Evolutionary conservation across 2,113 vertebrate genomes (phyloP).

Genomic region (Mugil cephalus): DNA sequence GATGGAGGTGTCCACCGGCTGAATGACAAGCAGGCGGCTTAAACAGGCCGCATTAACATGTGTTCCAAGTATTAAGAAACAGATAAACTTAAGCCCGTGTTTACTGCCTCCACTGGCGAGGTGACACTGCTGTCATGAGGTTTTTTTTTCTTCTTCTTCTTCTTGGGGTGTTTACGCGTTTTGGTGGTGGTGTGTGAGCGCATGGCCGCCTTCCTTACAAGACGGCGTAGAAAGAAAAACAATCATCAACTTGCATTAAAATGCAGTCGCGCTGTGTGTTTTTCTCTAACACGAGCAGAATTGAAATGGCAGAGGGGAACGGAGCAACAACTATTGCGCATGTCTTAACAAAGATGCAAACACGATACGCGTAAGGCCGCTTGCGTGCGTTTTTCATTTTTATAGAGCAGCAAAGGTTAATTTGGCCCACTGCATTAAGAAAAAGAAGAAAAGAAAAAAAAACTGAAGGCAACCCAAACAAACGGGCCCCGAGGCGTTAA

Average conservation of each 20-base stretch:
- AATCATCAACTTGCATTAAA: neutral
- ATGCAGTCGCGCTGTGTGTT: neutral
- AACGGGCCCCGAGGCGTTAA: conserved; percentile 83
- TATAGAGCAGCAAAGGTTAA: conserved; percentile 85
- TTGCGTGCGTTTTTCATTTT: conserved; percentile 14
- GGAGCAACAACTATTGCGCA: neutral
- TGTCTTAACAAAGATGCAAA: neutral
- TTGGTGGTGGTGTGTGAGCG: neutral
- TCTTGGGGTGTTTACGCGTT: no score
- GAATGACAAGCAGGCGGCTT: conserved; percentile 44
- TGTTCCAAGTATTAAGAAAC: conserved; percentile 48
- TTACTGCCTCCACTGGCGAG: conserved; percentile 29
- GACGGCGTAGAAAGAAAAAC: neutral
- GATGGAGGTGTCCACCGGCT: conserved; percentile 34
- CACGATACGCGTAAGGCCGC: conserved; percentile 8
- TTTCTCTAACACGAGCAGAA: neutral
- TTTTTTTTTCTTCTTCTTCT: neutral
- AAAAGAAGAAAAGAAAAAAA: conserved; percentile 83
- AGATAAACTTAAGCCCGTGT: conserved; percentile 36
- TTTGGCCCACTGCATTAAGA: conserved; percentile 84
- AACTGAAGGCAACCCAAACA: conserved; percentile 84
- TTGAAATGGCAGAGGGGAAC: neutral
- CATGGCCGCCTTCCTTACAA: neutral
- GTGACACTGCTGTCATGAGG: conserved; percentile 7
- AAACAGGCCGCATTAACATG: conserved; percentile 49